A percentile compares a stretch with the other conserved stretches of the same genome.
These are phyloP conservation scores for Oenanthe melanoleuca DNA, from an alignment of 2,113 vertebrate species.

Conservation along the genomic window DNA sequence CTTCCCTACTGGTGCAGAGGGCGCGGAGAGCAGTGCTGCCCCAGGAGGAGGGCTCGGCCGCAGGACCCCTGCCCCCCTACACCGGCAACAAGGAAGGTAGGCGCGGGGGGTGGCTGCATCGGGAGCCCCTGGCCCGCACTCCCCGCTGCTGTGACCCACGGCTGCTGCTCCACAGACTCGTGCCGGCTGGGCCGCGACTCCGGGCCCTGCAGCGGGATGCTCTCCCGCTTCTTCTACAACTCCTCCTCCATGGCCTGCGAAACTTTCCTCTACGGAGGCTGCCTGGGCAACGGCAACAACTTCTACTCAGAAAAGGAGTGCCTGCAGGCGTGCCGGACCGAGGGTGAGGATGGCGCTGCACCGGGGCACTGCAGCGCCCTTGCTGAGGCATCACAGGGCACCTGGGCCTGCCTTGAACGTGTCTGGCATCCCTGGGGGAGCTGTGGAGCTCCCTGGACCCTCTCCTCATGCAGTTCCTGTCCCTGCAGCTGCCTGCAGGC, in stretches of 20 bases:
- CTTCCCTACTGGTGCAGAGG: constrained; percentile 65
- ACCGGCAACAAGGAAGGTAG: constrained; percentile 75
- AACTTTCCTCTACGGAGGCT: constrained; percentile 87
- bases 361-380: background rate
- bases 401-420: accelerated
- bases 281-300: constrained; percentile 91
- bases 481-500: constrained; percentile 86
- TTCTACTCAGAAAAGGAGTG: constrained; percentile 86
- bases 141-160: accelerated
- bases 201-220: constrained; percentile 87
- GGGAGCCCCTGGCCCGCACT: accelerated
- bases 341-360: constrained; percentile 75
- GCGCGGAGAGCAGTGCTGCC: constrained; percentile 66
- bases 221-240: constrained; percentile 84
- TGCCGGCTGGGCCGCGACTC: constrained; percentile 75
- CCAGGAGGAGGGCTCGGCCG: constrained; percentile 75
- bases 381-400: background rate
- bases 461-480: background rate
- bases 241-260: constrained; percentile 86
- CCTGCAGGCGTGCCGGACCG: constrained; percentile 90
- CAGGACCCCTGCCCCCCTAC: background rate
- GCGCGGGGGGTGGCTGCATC: background rate
- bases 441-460: background rate
- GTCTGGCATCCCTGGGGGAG: background rate
- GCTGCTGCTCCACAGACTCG: constrained; percentile 65